Evolutionary conservation across 2,113 vertebrate genomes (phyloP), one percentile per base, ranked within the genome.

Genomic region (Plecturocebus donacophilus): DNA sequence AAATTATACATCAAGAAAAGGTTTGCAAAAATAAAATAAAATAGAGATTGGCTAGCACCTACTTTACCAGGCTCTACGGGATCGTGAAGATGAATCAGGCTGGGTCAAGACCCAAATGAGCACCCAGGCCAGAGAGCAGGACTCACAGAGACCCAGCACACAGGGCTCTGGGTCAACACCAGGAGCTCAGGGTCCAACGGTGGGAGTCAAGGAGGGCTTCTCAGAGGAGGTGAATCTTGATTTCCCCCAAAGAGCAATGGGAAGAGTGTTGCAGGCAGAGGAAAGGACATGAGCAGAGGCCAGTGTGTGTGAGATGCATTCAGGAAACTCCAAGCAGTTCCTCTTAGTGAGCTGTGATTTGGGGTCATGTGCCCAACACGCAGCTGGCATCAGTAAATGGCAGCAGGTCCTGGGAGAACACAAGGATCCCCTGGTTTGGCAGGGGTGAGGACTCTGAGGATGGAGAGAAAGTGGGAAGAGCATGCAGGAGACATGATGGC

Each of bases 331-430:
- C 1, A 14, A 75, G 40, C 6, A 5, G 4, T 17, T 61, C 49
- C 92, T n/a, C 61, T 38, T 0, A 12, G 30, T 19, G 25, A 79
- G 13, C 25, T 12, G 17, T 19, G 8, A 32, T 16, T 3, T 2
- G 12, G 64, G 32, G 21, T 3, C 19, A 9, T 0, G 2, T 23
- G 70, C 71, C 7, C 0, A 17, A 21, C 3, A 17, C 7, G 17
- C 47, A 68, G 27, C 0, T 3, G 8, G 20, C 42, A 32, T 35
- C 61, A 49, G 49, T 42, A 71, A 52, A 49, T 1, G 38, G 45
- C 23, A 66, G n/a, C 52, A 27, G 13, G 23, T 5, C 6, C 49
- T 0, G 25, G 30, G 6, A 30, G 66, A 35, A 56, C n/a, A 54
- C 47, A 14, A 0, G 10, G 52, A 25, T 0, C 14, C 13, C 16